phyloP scores from a whole-genome alignment of 64 coral and sea anemone genomes.

The Montipora cactus region DNA sequence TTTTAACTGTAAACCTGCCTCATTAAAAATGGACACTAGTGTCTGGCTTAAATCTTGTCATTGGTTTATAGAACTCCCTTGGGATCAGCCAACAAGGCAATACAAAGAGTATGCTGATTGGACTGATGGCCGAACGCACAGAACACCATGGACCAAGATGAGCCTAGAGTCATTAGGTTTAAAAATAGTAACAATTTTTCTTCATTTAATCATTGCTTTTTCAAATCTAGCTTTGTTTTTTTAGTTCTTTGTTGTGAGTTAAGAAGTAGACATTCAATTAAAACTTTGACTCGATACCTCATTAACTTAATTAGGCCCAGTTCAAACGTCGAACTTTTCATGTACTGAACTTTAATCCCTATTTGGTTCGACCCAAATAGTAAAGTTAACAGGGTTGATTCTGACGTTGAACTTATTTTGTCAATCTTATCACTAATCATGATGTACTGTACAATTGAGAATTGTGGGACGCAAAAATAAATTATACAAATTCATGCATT shows the following conservation, averaged over 20 bases:
- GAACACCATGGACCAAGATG: conserved; percentile 96
- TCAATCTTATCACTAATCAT: too few relatives aligned
- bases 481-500: too few relatives aligned
- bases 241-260: neutral
- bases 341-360: too few relatives aligned
- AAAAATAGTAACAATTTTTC: neutral
- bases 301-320: too few relatives aligned
- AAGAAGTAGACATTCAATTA: too few relatives aligned
- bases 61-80: conserved; percentile 86
- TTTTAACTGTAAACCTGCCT: neutral
- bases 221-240: neutral
- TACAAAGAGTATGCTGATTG: conserved; percentile 91
- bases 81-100: conserved; percentile 91
- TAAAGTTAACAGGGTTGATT: too few relatives aligned
- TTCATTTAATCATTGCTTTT: neutral
- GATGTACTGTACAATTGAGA: too few relatives aligned
- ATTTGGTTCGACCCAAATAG: too few relatives aligned
- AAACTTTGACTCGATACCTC: too few relatives aligned
- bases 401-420: too few relatives aligned
- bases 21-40: neutral
- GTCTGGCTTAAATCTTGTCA: neutral
- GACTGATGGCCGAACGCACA: conserved; percentile 62
- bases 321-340: too few relatives aligned
- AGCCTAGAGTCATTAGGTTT: conserved; percentile 77
- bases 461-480: too few relatives aligned